Evolutionary conservation across 2,113 vertebrate species (phyloP).

Genomic region (Aptenodytes forsteri): DNA sequence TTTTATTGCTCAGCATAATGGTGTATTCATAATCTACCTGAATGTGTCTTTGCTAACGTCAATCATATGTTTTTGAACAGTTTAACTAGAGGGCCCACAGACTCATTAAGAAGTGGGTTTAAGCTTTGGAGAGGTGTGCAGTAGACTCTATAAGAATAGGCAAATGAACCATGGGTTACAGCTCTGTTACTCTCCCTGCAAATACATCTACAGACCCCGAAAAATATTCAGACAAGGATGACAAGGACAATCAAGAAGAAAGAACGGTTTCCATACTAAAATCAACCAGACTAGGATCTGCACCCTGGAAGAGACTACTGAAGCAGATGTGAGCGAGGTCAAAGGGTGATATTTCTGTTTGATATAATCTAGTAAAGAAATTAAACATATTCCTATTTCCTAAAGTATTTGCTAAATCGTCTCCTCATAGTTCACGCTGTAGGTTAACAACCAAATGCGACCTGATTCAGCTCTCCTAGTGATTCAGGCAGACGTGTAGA

Average conservation of each 20-base stretch:
- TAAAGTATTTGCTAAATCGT: background rate
- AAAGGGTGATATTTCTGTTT: background rate
- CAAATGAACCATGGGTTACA: background rate
- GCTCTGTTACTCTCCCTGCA: background rate
- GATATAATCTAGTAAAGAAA: background rate
- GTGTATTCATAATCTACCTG: conserved; percentile 14
- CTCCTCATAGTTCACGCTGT: background rate
- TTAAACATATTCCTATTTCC: background rate
- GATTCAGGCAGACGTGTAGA: background rate
- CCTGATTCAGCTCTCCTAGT: background rate
- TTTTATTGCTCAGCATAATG: conserved; percentile 36
- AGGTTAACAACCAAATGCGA: background rate
- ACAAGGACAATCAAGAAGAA: background rate
- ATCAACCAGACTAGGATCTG: background rate
- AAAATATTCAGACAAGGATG: background rate
- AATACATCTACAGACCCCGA: background rate
- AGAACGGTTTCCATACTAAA: background rate
- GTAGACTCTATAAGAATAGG: background rate
- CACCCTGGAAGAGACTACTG: background rate
- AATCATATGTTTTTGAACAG: background rate
- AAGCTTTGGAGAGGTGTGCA: background rate
- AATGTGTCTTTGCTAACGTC: background rate
- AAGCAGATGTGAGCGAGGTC: background rate
- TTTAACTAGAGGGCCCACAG: background rate
- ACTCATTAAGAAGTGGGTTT: background rate